Conservation (phyloP, 2,797 vertebrate species). For the Sebastes vulpes region DNA sequence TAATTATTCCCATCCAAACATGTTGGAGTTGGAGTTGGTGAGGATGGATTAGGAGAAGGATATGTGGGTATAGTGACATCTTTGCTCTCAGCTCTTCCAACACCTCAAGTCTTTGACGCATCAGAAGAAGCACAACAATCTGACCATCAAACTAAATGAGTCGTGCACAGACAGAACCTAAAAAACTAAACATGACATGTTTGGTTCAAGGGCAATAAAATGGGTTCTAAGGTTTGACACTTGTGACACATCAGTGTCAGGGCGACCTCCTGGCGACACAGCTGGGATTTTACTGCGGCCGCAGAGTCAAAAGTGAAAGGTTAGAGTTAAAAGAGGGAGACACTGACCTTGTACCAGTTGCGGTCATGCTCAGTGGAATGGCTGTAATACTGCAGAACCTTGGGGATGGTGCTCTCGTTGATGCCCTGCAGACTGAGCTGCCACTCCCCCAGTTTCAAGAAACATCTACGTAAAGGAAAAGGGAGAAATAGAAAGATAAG, state of each 20-base stretch:
- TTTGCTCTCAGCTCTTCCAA: slow-evolving; percentile 25
- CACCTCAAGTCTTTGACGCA: slow-evolving; percentile 23
- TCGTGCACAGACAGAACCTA: background rate
- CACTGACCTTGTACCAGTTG: slow-evolving; percentile 98
- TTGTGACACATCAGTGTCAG: background rate
- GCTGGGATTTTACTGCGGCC: slow-evolving; percentile 47
- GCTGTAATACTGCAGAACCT: slow-evolving; percentile 97
- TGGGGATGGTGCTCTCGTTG: slow-evolving; percentile 98
- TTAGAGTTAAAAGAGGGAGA: slow-evolving; percentile 15
- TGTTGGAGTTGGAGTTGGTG: background rate
- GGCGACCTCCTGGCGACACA: slow-evolving; percentile 33
- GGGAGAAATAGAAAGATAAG: background rate
- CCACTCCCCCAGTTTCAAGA: slow-evolving; percentile 98
- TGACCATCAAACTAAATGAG: slow-evolving; percentile 35
- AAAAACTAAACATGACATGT: background rate
- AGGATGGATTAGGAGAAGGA: slow-evolving; percentile 11
- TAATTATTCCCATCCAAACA: slow-evolving; percentile 39
- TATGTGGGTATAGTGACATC: background rate
- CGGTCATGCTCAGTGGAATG: slow-evolving; percentile 97
- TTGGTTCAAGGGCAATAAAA: slow-evolving; percentile 28
- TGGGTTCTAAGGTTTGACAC: background rate
- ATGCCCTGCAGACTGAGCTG: slow-evolving; percentile 98
- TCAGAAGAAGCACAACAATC: background rate
- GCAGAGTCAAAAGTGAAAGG: slow-evolving; percentile 44
- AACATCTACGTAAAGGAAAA: slow-evolving; percentile 87